A percentile compares a stretch with the other conserved stretches of the same genome.
These are phyloP conservation scores for Lysiphlebus fabarum DNA, from an alignment of 1,140 invertebrate genomes.

Conservation along the genomic window DNA sequence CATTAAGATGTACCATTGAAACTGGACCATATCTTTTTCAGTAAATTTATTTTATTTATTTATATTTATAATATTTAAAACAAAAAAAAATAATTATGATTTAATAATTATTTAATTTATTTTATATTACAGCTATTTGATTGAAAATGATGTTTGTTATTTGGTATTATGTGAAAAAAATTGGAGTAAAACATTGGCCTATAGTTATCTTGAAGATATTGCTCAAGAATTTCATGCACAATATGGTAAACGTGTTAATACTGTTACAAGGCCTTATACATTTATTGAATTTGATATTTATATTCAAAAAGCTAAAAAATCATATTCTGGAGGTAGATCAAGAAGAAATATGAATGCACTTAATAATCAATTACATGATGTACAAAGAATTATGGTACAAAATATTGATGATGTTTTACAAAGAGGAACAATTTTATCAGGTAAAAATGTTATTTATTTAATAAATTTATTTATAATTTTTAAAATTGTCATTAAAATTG, in stretches of 20 bases:
- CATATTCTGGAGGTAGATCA: constrained; percentile 79
- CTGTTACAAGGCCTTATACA: constrained; percentile 90
- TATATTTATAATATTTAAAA: too few relatives aligned
- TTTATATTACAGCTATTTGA: constrained; percentile 85
- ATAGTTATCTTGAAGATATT: constrained; percentile 95
- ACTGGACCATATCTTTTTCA: constrained; percentile 96
- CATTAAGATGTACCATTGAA: constrained; percentile 90
- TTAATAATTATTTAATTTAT: constrained; percentile 20
- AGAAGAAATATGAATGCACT: constrained; percentile 84
- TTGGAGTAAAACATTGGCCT: constrained; percentile 93
- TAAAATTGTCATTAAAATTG: too few relatives aligned
- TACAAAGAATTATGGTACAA: constrained; percentile 99
- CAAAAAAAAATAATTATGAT: not conserved
- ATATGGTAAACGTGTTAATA: constrained; percentile 86
- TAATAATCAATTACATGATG: constrained; percentile 95
- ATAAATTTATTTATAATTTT: too few relatives aligned
- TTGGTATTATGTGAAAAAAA: constrained; percentile 91
- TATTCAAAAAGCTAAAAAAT: constrained; percentile 94
- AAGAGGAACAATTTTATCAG: constrained; percentile 91
- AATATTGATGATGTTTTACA: constrained; percentile 99
- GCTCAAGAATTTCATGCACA: constrained; percentile 91
- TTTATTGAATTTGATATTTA: constrained; percentile 99
- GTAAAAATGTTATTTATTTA: too few relatives aligned
- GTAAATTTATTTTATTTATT: constrained; percentile 64
- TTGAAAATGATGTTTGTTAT: constrained; percentile 95